These are phyloP conservation scores for Chaetogeoica ovagalla DNA, from an alignment of 2,888 invertebrate genomes.

Conservation along the genomic window DNA sequence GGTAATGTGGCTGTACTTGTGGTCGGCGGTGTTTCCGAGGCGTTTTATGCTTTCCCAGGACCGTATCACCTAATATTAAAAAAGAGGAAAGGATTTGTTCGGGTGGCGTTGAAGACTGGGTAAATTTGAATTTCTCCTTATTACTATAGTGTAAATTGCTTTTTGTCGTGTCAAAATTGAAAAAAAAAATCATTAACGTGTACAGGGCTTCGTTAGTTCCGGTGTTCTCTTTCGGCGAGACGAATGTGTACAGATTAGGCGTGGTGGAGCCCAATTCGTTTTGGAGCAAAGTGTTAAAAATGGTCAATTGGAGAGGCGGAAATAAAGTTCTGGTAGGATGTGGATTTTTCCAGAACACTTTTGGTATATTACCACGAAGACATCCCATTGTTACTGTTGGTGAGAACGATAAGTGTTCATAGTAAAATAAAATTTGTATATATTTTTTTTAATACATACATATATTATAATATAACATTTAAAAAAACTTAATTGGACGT, in stretches of 20 bases:
- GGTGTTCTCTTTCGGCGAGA: conserved; percentile 88
- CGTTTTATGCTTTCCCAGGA: conserved; percentile 78
- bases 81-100: conserved; percentile 77
- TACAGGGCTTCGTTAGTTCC: conserved; percentile 80
- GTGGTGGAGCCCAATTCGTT: conserved; percentile 67
- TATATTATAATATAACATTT: no score
- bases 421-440: no score
- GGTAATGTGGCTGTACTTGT: conserved; percentile 74
- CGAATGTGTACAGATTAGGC: conserved; percentile 73
- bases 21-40: conserved; percentile 88
- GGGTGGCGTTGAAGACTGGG: conserved; percentile 75
- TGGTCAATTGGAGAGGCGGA: conserved; percentile 72
- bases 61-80: conserved; percentile 73
- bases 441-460: no score
- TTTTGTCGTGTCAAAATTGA: background rate
- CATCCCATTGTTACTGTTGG: conserved; percentile 82
- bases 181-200: conserved; percentile 37
- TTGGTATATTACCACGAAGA: conserved; percentile 81
- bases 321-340: conserved; percentile 81
- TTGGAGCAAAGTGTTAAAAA: conserved; percentile 62
- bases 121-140: conserved; percentile 60
- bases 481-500: no score
- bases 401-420: conserved; percentile 60
- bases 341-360: conserved; percentile 88
- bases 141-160: background rate